Evolutionary conservation across 2,113 vertebrate genomes (phyloP).

Genomic region (Ceratotherium simum): DNA sequence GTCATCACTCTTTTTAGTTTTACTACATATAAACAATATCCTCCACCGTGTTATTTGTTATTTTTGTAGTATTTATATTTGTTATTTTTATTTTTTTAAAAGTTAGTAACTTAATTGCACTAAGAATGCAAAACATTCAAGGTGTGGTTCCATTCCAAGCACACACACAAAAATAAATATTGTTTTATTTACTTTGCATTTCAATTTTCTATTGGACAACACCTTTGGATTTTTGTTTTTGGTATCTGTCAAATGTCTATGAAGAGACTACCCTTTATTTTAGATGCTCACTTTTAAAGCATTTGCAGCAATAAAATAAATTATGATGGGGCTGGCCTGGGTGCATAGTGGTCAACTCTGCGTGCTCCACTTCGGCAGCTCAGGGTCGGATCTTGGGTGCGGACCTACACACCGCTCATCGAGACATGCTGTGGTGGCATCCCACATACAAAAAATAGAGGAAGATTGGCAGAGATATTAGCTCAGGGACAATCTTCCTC

Average conservation of each 20-base stretch:
- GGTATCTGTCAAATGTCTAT: background rate
- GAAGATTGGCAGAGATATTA: too few species aligned
- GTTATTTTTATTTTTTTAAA: background rate
- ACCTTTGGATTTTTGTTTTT: background rate
- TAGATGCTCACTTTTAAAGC: background rate
- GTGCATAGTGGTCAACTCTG: too few species aligned
- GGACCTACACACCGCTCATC: too few species aligned
- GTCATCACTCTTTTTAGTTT: background rate
- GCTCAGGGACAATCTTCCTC: too few species aligned
- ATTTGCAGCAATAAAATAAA: background rate
- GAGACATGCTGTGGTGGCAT: too few species aligned
- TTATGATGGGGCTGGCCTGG: background rate
- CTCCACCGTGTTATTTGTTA: background rate
- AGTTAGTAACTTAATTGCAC: background rate
- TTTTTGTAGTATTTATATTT: background rate
- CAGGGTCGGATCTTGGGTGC: too few species aligned
- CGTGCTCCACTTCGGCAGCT: too few species aligned
- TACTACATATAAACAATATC: background rate
- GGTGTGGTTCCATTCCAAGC: background rate
- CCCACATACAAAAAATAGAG: too few species aligned
- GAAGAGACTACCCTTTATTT: background rate
- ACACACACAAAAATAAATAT: background rate
- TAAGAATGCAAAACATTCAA: background rate
- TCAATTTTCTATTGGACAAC: background rate
- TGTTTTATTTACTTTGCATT: background rate